Conservation (phyloP, 2,797 vertebrate genomes). For the Gorsachius magnificus region DNA sequence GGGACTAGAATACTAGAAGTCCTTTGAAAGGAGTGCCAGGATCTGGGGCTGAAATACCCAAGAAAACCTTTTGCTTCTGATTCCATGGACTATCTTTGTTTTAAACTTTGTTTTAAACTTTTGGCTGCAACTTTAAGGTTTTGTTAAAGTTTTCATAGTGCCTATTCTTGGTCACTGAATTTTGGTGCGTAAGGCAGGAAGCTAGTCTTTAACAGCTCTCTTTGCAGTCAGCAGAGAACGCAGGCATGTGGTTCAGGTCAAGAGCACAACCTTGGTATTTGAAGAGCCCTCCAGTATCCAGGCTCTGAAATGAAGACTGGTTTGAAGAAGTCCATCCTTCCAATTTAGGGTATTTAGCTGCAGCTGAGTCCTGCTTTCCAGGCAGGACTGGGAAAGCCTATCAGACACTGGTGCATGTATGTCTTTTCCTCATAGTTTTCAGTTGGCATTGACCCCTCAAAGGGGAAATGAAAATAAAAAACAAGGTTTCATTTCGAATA, state of each 20-base stretch:
- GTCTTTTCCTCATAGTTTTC: not conserved
- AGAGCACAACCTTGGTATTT: not conserved
- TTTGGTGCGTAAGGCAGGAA: not conserved
- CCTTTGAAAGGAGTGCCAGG: not conserved
- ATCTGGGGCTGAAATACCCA: not conserved
- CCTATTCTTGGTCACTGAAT: not conserved
- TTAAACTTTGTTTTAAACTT: not conserved
- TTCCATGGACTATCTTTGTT: not conserved
- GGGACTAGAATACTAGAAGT: not conserved
- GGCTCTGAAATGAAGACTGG: not conserved
- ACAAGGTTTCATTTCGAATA: not conserved
- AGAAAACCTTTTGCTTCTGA: not conserved
- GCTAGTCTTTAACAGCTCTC: not conserved
- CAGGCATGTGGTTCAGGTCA: not conserved
- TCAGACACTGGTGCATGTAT: not conserved
- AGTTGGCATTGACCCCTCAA: not conserved
- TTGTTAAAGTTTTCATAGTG: not conserved
- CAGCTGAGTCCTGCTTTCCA: not conserved
- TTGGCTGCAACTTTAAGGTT: not conserved
- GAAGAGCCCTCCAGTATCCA: not conserved
- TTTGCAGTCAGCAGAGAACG: not conserved
- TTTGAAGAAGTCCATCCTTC: not conserved
- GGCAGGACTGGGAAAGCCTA: not conserved
- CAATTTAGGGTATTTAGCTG: not conserved
- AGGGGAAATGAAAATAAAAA: not conserved